Conservation (phyloP, 2,888 invertebrate genomes). For the Sphecodes monilicornis region DNA sequence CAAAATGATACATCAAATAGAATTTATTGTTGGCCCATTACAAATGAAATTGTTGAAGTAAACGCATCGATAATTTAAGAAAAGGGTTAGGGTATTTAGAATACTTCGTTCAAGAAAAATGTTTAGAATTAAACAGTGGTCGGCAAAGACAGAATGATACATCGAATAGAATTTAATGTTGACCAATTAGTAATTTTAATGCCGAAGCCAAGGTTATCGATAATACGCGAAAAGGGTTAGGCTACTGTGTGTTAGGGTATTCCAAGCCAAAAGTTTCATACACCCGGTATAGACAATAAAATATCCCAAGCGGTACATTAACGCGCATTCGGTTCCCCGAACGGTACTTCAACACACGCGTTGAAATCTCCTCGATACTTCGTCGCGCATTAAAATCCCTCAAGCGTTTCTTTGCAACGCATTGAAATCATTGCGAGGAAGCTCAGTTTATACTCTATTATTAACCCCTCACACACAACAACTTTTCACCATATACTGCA, state of each 20-base stretch:
- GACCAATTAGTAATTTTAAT: too few species aligned
- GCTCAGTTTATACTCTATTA: not conserved
- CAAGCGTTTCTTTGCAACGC: not conserved
- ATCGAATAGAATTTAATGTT: too few species aligned
- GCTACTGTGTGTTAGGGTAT: not conserved
- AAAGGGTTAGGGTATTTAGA: too few species aligned
- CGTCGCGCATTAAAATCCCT: slow-evolving; percentile 1
- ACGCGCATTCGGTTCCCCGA: not conserved
- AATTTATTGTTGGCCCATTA: too few species aligned
- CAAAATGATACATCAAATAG: too few species aligned
- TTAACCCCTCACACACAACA: not conserved
- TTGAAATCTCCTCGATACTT: not conserved
- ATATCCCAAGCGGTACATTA: slow-evolving; percentile 4
- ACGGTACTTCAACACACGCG: slow-evolving; percentile 1
- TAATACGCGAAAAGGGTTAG: not conserved
- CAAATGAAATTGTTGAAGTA: too few species aligned
- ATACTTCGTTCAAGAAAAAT: too few species aligned
- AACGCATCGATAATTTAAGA: too few species aligned
- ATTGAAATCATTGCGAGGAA: not conserved
- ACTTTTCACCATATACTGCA: not conserved
- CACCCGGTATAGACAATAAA: slow-evolving; percentile 2
- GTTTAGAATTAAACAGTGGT: too few species aligned
- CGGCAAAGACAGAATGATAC: too few species aligned
- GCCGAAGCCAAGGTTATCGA: not conserved
- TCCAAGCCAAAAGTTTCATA: not conserved